These are phyloP conservation scores for Psophia crepitans DNA, from an alignment of 2,113 vertebrate species.

Conservation along the genomic window DNA sequence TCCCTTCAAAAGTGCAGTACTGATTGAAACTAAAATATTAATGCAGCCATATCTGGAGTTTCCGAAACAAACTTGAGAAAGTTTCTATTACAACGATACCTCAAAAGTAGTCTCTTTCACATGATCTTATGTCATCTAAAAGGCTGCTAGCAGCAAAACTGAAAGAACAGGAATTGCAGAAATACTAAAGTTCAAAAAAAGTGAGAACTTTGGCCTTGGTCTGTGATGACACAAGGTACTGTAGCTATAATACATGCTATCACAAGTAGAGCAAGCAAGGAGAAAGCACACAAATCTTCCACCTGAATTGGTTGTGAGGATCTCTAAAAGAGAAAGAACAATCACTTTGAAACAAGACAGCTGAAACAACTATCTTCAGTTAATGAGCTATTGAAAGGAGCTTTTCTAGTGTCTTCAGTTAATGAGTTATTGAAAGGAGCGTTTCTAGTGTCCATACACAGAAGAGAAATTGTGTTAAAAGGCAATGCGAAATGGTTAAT, in stretches of 20 bases:
- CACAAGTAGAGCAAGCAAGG: background rate
- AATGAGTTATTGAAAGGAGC: background rate
- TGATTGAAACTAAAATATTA: background rate
- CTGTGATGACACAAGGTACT: background rate
- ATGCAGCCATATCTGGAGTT: background rate
- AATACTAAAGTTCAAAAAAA: background rate
- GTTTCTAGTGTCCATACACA: background rate
- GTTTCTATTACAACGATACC: background rate
- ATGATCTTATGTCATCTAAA: background rate
- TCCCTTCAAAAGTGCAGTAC: background rate
- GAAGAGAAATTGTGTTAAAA: background rate
- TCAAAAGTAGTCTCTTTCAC: background rate
- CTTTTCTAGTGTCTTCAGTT: background rate
- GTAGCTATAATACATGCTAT: background rate
- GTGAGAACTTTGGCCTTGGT: background rate
- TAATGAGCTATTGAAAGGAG: background rate
- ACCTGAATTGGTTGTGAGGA: background rate
- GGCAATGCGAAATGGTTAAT: background rate
- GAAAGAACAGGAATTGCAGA: background rate
- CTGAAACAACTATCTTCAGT: background rate
- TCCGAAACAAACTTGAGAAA: background rate
- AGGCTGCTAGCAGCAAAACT: background rate
- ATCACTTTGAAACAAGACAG: background rate
- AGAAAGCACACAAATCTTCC: background rate
- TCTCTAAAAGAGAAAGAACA: background rate